Evolutionary conservation across 2,888 invertebrate genomes (phyloP).

Genomic region (Tetragnatha montana): DNA sequence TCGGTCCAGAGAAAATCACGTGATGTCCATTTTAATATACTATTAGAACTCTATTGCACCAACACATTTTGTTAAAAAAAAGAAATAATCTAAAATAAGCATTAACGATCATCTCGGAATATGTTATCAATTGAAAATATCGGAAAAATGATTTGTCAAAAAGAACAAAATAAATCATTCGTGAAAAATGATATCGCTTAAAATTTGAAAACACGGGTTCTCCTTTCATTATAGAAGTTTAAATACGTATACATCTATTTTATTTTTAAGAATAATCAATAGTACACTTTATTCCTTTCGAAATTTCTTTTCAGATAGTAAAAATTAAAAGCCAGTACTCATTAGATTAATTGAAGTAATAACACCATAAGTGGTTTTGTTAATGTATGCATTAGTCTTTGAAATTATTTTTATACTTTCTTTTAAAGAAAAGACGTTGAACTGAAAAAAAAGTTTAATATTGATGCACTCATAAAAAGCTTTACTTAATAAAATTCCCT

Average conservation of each 20-base stretch:
- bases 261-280: neutral
- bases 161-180: neutral
- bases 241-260: neutral
- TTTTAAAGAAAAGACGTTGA: neutral
- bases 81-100: too few relatives aligned
- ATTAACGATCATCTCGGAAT: neutral
- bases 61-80: too few relatives aligned
- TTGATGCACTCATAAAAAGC: neutral
- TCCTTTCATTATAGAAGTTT: neutral
- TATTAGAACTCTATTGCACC: too few relatives aligned
- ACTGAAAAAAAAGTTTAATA: neutral
- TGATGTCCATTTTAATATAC: too few relatives aligned
- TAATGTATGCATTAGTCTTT: neutral
- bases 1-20: too few relatives aligned
- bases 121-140: neutral
- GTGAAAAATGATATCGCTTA: neutral
- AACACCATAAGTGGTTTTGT: neutral
- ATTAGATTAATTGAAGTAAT: neutral
- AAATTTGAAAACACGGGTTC: neutral
- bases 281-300: neutral
- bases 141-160: neutral
- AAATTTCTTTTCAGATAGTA: neutral
- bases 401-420: neutral
- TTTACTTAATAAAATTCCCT: neutral
- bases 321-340: neutral